Base-by-base conservation (phyloP, 2,888 invertebrate genomes). In the Herminia tarsipennalis region DNA sequence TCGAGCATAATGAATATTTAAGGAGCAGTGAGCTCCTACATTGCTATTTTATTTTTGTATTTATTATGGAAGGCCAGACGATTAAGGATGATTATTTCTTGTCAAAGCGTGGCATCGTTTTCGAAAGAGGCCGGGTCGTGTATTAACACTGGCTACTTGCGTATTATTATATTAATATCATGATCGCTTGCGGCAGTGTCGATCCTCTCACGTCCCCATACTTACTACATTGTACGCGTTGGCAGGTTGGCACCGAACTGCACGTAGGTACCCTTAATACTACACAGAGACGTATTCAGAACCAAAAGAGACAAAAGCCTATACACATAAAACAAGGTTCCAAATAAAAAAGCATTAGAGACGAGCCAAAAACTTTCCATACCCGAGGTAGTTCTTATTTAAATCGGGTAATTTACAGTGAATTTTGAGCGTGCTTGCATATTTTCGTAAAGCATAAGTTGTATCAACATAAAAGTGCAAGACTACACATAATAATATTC, bases 1-100 rank as follows among this genome's bases (percentile, higher is more conserved):
- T 70, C 70, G 67, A 72, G 76, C 79, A 78, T 73, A 78, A 81
- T 86, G 83, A 83, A 85, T 87, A 85, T 83, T 84, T 83, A 83
- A 86, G 67, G 62, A 70, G 72, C 66, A 60, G 52, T 61, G 56
- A 52, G 66, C 63, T 67, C 58, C 64, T 62, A 61, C 53, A 63
- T 66, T 66, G 62, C 68, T 70, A 67, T 76, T 77, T 77, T 77
- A 77, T 81, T 67, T 78, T 77, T 58, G 55, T 74, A 68, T 78
- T 37, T 80, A 81, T 81, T 82, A 82, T 79, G 75, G 76, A 70
- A 73, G 74, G 57, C 63, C 74, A 70, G 76, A 77, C 76, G 77
- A 80, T 83, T 83, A 80, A 67, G 52, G 51, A 54, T 73, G 78
- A 83, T 84, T 83, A 83, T 78, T 80, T 74, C 80, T 84, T 86